Base-by-base conservation (phyloP, 1,140 invertebrate genomes). In the Papilio glaucus region DNA sequence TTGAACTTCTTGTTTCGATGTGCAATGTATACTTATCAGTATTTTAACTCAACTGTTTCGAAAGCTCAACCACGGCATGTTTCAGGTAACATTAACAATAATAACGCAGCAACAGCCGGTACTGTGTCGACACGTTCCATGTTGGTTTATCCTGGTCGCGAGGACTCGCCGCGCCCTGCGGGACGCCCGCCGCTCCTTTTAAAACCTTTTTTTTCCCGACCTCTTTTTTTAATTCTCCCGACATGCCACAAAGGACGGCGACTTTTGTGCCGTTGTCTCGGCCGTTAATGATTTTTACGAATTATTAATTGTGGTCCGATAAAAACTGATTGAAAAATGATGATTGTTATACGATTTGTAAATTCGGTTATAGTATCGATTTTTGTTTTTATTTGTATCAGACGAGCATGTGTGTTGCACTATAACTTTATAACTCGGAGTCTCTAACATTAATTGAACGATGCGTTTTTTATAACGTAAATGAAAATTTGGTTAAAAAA, bases 271-370 rank as follows among this genome's bases (percentile, higher is more conserved):
- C 80, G 84, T 78, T 90, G 87, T 90, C 87, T 89, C 80, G 85
- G 68, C 78, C 79, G 81, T 90, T 92, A 92, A 92, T 92, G 90
- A 92, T 90, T 89, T 89, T 88, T 89, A 90, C 88, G 86, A 80
- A 89, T 90, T 92, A 92, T 92, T 92, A 92, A 92, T 92, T 88
- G 87, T 87, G 77, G 74, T 57, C 72, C 75, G 81, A 85, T 88
- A 84, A 86, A 88, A 88, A 84, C 65, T 83, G 84, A 90, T 89
- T 90, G 87, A 91, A 84, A 88, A 87, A 90, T 91, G 84, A 83
- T 83, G 83, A 86, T 85, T 79, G 80, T 74, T 81, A 77, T 77
- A 78, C 78, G 79, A 84, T 88, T 87, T 85, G 85, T 84, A 79
- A 65, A 71, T 72, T 75, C 72, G 77, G 71, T 75, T 76, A 73